Conservation (phyloP, 2,888 invertebrate genomes). For the Drosophila mulleri region DNA sequence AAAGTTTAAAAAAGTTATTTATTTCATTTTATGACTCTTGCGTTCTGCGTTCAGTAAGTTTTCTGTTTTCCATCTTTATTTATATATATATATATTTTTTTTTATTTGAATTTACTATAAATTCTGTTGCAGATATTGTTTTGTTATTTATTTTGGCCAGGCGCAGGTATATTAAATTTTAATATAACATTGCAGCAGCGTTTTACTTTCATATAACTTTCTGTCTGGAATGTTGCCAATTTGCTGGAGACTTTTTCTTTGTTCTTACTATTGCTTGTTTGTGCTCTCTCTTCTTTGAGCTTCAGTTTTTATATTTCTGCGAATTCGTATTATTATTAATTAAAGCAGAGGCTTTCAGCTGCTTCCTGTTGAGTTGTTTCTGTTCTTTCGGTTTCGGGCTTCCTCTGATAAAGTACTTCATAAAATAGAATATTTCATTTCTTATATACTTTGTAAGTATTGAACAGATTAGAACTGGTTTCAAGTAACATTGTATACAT, state of each 20-base stretch:
- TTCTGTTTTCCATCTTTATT: too few relatives aligned
- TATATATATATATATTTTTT: too few relatives aligned
- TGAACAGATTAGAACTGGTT: not conserved
- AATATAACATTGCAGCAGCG: not conserved
- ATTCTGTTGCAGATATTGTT: not conserved
- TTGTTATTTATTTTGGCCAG: not conserved
- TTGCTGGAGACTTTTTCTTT: constrained; percentile 3
- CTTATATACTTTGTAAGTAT: not conserved
- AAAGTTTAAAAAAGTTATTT: not conserved
- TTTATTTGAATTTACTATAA: not conserved
- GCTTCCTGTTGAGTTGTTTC: not conserved
- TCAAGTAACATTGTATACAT: not conserved
- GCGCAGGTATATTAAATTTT: not conserved
- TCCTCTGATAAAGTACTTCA: not conserved
- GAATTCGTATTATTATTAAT: constrained; percentile 2
- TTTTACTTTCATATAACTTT: not conserved
- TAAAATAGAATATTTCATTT: not conserved
- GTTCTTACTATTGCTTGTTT: not conserved
- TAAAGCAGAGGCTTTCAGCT: not conserved
- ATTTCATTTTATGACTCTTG: not conserved
- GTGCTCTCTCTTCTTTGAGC: not conserved
- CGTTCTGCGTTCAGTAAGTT: not conserved
- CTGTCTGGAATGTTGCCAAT: not conserved
- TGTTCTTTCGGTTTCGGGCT: not conserved
- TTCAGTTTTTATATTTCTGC: not conserved